Conservation (phyloP, 2,888 invertebrate genomes). For the Macaria notata region DNA sequence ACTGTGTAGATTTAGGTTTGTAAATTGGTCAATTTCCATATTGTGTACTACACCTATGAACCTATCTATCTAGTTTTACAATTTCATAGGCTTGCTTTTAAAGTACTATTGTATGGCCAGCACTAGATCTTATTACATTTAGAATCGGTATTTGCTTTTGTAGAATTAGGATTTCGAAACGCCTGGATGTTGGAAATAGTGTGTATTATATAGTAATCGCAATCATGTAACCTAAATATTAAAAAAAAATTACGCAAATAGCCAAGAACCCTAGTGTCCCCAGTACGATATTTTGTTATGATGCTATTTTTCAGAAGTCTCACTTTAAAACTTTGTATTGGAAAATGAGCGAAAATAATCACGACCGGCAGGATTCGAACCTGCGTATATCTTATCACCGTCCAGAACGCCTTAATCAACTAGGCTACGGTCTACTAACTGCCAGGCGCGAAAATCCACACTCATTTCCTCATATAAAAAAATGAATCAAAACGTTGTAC, state of each 20-base stretch:
- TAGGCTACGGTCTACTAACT: too few relatives aligned
- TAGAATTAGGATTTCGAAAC: slow-evolving; percentile 54
- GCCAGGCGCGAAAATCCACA: too few relatives aligned
- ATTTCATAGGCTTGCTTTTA: slow-evolving; percentile 62
- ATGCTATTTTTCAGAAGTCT: too few relatives aligned
- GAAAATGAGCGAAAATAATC: too few relatives aligned
- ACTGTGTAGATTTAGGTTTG: slow-evolving; percentile 61
- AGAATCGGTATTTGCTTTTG: slow-evolving; percentile 57
- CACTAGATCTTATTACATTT: slow-evolving; percentile 48
- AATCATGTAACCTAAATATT: slow-evolving; percentile 9
- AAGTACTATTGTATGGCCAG: slow-evolving; percentile 50
- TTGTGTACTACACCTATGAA: slow-evolving; percentile 51
- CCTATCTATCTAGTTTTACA: slow-evolving; percentile 54
- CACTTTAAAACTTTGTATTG: too few relatives aligned
- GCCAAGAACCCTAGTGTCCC: too few relatives aligned
- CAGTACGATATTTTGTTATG: too few relatives aligned
- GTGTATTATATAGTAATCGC: slow-evolving; percentile 17
- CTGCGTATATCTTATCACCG: too few relatives aligned
- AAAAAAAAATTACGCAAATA: not conserved
- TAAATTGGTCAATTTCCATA: slow-evolving; percentile 75
- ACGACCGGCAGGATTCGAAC: too few relatives aligned
- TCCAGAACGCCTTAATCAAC: too few relatives aligned
- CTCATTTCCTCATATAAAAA: too few relatives aligned
- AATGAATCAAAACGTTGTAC: too few relatives aligned
- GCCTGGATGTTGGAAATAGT: slow-evolving; percentile 33